Evolutionary conservation across 1,140 invertebrate species (phyloP).

Genomic region (Drosophila kikkawai): DNA sequence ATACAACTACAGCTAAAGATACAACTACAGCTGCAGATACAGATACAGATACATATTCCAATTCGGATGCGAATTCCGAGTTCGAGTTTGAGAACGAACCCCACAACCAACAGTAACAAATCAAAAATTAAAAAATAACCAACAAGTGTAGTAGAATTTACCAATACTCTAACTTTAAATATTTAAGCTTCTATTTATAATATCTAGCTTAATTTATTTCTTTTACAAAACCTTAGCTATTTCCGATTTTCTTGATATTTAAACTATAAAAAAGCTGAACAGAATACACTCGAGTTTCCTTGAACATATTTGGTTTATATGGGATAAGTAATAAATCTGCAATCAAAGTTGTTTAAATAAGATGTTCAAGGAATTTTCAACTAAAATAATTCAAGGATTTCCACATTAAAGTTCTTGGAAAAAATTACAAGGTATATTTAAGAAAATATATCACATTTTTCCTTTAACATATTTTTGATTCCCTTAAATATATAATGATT

Average conservation of each 20-base stretch:
- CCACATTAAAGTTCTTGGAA: neutral
- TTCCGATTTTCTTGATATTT: neutral
- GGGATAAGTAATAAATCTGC: neutral
- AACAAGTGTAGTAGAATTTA: neutral
- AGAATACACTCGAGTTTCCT: neutral
- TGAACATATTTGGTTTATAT: neutral
- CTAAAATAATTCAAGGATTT: neutral
- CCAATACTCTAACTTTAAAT: neutral
- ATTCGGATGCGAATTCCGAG: conserved; percentile 38
- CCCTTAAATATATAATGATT: neutral
- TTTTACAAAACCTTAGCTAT: neutral
- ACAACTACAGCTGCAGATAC: neutral
- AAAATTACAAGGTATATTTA: neutral
- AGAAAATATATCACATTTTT: neutral
- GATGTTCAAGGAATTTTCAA: neutral
- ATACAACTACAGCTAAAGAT: neutral
- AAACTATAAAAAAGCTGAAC: neutral
- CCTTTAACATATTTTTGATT: neutral
- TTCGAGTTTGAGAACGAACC: conserved; percentile 29
- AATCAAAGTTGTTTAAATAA: neutral
- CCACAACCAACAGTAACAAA: conserved; percentile 9
- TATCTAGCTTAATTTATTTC: neutral
- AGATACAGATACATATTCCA: conserved; percentile 2
- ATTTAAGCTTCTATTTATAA: neutral
- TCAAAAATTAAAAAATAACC: neutral